A percentile compares a stretch with the other conserved stretches of the same genome.
phyloP scores from a whole-genome alignment of 2,797 vertebrate genomes.

The Philypnodon macrostomus region DNA sequence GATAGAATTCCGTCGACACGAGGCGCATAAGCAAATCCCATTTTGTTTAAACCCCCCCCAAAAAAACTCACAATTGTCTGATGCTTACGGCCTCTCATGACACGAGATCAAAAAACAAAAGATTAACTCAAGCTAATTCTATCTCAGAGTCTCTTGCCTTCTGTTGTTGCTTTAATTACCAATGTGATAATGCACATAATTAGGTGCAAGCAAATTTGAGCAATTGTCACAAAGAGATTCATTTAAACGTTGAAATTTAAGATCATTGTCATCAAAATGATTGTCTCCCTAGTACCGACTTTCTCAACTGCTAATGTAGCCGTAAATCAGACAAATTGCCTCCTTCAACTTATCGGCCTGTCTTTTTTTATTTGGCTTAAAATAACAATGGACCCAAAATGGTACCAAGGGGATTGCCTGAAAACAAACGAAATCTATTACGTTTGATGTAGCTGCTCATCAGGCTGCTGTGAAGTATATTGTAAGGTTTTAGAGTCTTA shows the following conservation, averaged over 20 bases:
- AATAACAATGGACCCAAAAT: neutral
- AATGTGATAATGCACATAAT: conserved; percentile 47
- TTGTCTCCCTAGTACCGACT: neutral
- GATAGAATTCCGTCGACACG: conserved; percentile 55
- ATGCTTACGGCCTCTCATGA: conserved; percentile 44
- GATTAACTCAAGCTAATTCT: conserved; percentile 48
- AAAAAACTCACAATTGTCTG: conserved; percentile 47
- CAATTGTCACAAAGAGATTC: neutral
- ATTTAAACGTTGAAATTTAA: neutral
- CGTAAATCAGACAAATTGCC: conserved; percentile 1
- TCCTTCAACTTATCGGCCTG: conserved; percentile 3
- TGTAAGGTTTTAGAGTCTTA: neutral
- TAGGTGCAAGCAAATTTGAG: conserved; percentile 26
- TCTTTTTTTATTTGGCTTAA: conserved; percentile 4
- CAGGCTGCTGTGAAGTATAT: conserved; percentile 1
- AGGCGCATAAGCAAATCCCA: conserved; percentile 57
- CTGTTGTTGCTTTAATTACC: conserved; percentile 53
- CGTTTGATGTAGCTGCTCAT: neutral
- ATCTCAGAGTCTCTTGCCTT: conserved; percentile 12
- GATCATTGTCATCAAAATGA: conserved; percentile 2
- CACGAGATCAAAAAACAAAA: conserved; percentile 39
- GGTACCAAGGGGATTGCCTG: neutral
- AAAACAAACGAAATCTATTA: neutral
- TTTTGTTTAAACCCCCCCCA: no score
- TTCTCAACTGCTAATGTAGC: neutral